Evolutionary conservation across 1,140 invertebrate species (phyloP).

Genomic region (Temnothorax longispinosus): DNA sequence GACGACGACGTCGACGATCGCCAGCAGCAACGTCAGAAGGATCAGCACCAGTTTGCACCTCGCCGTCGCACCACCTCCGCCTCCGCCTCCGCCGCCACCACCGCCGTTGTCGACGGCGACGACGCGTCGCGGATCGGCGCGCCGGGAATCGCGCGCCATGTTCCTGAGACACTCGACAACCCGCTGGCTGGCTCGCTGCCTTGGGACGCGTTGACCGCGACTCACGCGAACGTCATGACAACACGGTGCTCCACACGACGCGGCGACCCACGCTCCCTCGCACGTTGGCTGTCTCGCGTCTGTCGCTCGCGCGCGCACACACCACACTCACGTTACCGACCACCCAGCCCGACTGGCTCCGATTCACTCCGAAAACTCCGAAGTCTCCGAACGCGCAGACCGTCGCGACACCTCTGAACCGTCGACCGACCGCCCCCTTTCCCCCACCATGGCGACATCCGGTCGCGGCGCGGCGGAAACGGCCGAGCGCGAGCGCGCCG

Average conservation of each 20-base stretch:
- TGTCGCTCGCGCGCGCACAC: conserved; percentile 69
- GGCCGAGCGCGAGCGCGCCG: conserved; percentile 34
- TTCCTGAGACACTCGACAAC: conserved; percentile 57
- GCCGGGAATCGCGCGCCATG: conserved; percentile 81
- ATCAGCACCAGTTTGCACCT: conserved; percentile 78
- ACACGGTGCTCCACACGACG: conserved; percentile 35
- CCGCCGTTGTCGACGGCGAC: conserved; percentile 4
- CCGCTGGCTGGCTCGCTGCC: conserved; percentile 42
- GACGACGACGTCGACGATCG: conserved; percentile 73
- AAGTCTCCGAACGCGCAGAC: conserved; percentile 31
- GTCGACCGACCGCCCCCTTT: neutral
- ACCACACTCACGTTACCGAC: conserved; percentile 74
- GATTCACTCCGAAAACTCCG: neutral
- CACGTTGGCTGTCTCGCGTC: conserved; percentile 43
- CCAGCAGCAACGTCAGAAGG: conserved; percentile 73
- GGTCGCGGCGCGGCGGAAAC: conserved; percentile 2
- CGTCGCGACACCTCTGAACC: conserved; percentile 68
- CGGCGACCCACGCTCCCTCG: neutral
- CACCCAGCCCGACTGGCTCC: conserved; percentile 74
- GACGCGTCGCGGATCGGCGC: conserved; percentile 68
- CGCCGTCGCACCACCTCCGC: conserved; percentile 67
- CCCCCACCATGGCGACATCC: conserved; percentile 19
- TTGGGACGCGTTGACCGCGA: conserved; percentile 27
- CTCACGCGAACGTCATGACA: conserved; percentile 79
- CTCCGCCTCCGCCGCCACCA: conserved; percentile 44